Evolutionary conservation across 2,888 invertebrate species (phyloP), one percentile per base, ranked within the genome.

Genomic region (Xanthostigma xanthostigma): DNA sequence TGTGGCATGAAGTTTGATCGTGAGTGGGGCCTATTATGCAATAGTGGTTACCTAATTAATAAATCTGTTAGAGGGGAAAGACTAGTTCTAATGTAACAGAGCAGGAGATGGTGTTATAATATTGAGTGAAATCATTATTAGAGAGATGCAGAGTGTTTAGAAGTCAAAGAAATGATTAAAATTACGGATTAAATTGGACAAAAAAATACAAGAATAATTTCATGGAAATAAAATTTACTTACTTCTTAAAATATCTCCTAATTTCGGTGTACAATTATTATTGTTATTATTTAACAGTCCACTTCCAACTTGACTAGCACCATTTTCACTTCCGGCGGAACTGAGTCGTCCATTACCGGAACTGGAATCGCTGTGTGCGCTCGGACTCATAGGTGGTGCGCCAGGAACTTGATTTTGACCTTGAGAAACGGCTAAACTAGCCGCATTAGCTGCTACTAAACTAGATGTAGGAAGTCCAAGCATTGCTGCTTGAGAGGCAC

Each of bases 341-440:
- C 87, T 85, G 6, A 87, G 71, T 49, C 86, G 75, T 46, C 86
- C 87, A 60, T 85, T 87, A 53, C 76, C 76, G 35, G 88, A 88
- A 27, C 88, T 88, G 60, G 86, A 86, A 66, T 90, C 90, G 42
- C 88, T 88, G 65, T 88, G 88, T 14, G 84, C 84, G 38, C 87
- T 87, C 2, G 89, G 89, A 43, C 88, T 37, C 43, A 48, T 42
- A 2, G 48, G 48, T n/a, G 48, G 42, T 33, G 42, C 37, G 2
- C 42, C 48, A 65, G 54, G 41, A 58, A 60, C 46, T 53, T 38
- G 44, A n/a, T 41, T 14, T 17, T 58, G 45, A 55, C 59, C 51
- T 62, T 63, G 45, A 11, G 51, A 40, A 8, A 38, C 48, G 8
- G 50, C 49, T 33, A 50, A 43, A 39, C 40, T 39, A 39, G 50